These are phyloP conservation scores for Siphonodentalium dalli DNA, from an alignment of 2,888 invertebrate species.

Conservation along the genomic window DNA sequence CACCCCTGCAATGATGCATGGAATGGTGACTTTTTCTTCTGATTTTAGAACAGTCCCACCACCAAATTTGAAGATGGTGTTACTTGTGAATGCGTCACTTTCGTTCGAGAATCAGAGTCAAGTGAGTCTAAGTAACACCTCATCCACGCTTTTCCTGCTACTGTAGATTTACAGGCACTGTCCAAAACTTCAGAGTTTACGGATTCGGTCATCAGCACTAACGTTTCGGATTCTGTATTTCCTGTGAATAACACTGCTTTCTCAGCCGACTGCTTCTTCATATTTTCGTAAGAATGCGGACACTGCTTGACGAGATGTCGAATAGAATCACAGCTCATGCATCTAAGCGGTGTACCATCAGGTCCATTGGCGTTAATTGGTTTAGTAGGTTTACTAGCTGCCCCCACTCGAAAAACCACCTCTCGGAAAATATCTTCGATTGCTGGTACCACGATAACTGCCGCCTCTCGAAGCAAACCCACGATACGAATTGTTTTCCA, in stretches of 20 bases:
- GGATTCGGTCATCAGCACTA: not conserved
- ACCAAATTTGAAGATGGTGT: not conserved
- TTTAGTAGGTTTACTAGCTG: too few relatives aligned
- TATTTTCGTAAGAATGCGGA: constrained; percentile 5
- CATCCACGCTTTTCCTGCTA: not conserved
- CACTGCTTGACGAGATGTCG: not conserved
- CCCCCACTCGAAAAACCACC: not conserved
- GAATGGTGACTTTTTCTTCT: not conserved
- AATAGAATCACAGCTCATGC: not conserved
- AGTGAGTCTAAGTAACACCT: not conserved
- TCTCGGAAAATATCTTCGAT: not conserved
- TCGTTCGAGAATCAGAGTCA: not conserved
- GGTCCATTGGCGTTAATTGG: not conserved
- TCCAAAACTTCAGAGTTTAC: not conserved
- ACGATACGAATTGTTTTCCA: too few relatives aligned
- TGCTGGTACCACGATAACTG: not conserved
- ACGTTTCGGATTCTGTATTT: not conserved
- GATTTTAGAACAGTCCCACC: not conserved
- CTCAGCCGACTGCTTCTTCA: not conserved
- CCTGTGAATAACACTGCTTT: constrained; percentile 5
- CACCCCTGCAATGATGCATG: not conserved
- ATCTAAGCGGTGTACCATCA: constrained; percentile 8
- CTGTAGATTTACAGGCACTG: not conserved
- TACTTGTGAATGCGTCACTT: not conserved
- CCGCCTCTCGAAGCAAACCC: not conserved